Evolutionary conservation across 2,888 invertebrate genomes (phyloP).

Genomic region (Zaprionus obscuricornis): DNA sequence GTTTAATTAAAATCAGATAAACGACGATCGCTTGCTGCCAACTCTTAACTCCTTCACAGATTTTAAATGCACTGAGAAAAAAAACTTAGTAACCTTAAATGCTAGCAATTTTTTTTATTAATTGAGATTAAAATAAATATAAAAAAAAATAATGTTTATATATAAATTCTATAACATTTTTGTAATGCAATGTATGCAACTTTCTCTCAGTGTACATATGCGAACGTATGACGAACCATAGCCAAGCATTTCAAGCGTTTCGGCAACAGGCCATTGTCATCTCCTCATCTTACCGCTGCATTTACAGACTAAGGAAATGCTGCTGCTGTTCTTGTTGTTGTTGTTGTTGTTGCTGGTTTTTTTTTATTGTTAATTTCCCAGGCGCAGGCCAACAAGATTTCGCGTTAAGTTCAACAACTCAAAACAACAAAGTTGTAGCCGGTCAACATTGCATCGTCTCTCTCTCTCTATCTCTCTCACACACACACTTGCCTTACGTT

Average conservation of each 20-base stretch:
- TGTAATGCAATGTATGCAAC: no score
- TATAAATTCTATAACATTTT: no score
- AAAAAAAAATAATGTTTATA: no score
- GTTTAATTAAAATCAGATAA: constrained; percentile 84
- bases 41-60: constrained; percentile 51
- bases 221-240: constrained; percentile 8
- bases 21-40: constrained; percentile 50
- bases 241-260: constrained; percentile 26
- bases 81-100: no score
- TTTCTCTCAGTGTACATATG: no score
- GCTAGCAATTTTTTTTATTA: no score
- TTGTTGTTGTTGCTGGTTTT: constrained; percentile 24
- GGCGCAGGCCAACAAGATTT: constrained; percentile 73
- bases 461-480: no score
- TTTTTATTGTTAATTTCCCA: constrained; percentile 73
- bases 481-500: no score
- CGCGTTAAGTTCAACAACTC: constrained; percentile 80
- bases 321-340: constrained; percentile 17
- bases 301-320: constrained; percentile 50
- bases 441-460: constrained; percentile 43
- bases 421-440: constrained; percentile 71
- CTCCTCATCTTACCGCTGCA: constrained; percentile 20
- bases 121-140: no score
- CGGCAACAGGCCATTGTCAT: constrained; percentile 35
- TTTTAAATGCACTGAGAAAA: no score